phyloP scores from a whole-genome alignment of 2,113 vertebrate species.

The Osmerus mordax region DNA sequence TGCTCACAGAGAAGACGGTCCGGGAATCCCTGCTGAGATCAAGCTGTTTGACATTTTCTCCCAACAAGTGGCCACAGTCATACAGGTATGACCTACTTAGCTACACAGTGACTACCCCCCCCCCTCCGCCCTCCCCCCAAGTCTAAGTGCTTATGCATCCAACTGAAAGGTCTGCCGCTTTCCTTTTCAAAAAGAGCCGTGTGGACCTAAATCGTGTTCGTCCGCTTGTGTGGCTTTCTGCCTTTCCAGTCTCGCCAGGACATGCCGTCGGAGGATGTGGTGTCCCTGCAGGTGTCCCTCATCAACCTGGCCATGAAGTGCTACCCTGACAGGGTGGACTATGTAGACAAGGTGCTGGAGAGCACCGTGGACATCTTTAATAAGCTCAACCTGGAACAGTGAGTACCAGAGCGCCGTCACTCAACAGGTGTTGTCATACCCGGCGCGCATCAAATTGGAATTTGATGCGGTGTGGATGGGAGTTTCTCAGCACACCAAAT shows the following conservation, averaged over 20 bases:
- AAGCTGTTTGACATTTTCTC: constrained; percentile 99
- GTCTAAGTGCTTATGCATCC: background rate
- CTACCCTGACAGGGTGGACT: constrained; percentile 97
- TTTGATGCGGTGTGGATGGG: no score
- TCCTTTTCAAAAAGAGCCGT: background rate
- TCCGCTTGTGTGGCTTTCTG: background rate
- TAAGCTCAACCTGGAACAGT: constrained; percentile 98
- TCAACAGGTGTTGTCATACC: background rate
- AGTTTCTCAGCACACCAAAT: no score
- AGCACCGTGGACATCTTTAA: constrained; percentile 98
- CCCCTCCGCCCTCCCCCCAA: background rate
- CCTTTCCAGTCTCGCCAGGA: constrained; percentile 89
- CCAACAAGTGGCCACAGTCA: constrained; percentile 97
- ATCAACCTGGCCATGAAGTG: constrained; percentile 99
- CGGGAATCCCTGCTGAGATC: constrained; percentile 95
- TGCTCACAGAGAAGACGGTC: constrained; percentile 96
- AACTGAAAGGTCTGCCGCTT: background rate
- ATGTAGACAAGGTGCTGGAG: constrained; percentile 96
- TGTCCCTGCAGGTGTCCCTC: constrained; percentile 97
- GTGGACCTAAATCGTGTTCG: no score
- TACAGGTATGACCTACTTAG: constrained; percentile 75
- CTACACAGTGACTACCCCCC: no score
- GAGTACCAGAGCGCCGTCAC: constrained; percentile 56
- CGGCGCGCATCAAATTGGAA: no score
- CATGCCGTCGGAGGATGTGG: constrained; percentile 97